These are phyloP conservation scores for Rhizoglyphus robini DNA, from an alignment of 1,140 invertebrate species.

Conservation along the genomic window DNA sequence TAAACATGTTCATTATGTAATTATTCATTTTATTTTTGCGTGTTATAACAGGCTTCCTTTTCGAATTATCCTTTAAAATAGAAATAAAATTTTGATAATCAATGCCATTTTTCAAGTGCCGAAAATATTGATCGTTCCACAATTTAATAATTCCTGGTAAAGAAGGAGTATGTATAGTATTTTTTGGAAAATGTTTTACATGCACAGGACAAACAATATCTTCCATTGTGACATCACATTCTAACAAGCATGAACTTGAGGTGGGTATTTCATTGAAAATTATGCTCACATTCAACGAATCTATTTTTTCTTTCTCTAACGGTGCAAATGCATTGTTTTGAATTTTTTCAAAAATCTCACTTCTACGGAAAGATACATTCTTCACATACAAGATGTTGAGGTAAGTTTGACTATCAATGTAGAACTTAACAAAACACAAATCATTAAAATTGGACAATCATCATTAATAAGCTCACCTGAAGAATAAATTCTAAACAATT, in stretches of 20 bases:
- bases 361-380: background rate
- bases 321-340: background rate
- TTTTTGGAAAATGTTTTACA: background rate
- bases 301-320: background rate
- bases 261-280: background rate
- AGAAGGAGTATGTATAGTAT: background rate
- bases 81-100: background rate
- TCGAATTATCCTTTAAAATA: background rate
- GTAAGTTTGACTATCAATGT: background rate
- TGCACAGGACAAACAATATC: background rate
- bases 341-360: background rate
- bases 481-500: slow-evolving; percentile 40
- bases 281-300: background rate
- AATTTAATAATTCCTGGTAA: slow-evolving; percentile 5
- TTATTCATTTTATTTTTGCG: background rate
- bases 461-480: slow-evolving; percentile 37
- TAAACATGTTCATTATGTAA: background rate
- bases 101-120: background rate
- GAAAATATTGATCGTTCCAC: slow-evolving; percentile 7
- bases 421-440: slow-evolving; percentile 1
- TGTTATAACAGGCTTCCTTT: background rate
- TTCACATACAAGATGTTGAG: background rate
- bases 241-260: background rate
- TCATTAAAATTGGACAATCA: background rate
- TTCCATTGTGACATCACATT: background rate